Conservation (phyloP, 2,888 invertebrate species). For the Pristionchus entomophagus region DNA sequence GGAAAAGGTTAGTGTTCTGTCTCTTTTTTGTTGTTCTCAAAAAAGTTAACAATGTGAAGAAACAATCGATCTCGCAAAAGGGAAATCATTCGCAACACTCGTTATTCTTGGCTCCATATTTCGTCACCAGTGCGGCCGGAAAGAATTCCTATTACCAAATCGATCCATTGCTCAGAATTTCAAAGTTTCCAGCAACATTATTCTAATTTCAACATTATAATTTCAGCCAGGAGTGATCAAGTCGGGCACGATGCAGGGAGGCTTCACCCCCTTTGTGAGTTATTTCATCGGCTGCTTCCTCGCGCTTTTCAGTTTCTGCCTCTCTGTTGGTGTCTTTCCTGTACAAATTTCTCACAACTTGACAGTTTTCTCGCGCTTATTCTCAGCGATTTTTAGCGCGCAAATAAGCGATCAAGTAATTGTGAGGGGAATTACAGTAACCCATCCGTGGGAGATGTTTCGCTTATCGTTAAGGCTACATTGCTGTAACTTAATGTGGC, state of each 20-base stretch:
- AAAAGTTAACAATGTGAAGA: too few relatives aligned
- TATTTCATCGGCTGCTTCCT: background rate
- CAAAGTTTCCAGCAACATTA: too few relatives aligned
- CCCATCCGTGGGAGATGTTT: background rate
- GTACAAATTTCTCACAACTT: background rate
- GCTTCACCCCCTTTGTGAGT: constrained; percentile 28
- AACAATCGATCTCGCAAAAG: too few relatives aligned
- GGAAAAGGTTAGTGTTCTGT: too few relatives aligned
- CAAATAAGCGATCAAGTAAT: background rate
- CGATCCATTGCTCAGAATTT: too few relatives aligned
- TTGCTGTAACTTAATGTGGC: background rate
- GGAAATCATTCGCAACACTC: too few relatives aligned
- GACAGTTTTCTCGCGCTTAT: background rate
- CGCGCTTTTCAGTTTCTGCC: background rate
- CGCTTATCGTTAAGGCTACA: background rate
- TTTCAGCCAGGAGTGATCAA: background rate
- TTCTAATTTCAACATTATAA: background rate
- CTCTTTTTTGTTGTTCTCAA: too few relatives aligned
- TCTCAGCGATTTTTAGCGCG: background rate
- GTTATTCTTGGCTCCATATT: too few relatives aligned
- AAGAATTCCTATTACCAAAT: too few relatives aligned
- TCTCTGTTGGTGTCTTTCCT: background rate
- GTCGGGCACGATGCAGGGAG: constrained; percentile 7
- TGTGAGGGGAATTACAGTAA: background rate
- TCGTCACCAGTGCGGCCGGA: too few relatives aligned